phyloP scores from a whole-genome alignment of 2,113 vertebrate genomes.

The Sinocyclocheilus anshuiensis region DNA sequence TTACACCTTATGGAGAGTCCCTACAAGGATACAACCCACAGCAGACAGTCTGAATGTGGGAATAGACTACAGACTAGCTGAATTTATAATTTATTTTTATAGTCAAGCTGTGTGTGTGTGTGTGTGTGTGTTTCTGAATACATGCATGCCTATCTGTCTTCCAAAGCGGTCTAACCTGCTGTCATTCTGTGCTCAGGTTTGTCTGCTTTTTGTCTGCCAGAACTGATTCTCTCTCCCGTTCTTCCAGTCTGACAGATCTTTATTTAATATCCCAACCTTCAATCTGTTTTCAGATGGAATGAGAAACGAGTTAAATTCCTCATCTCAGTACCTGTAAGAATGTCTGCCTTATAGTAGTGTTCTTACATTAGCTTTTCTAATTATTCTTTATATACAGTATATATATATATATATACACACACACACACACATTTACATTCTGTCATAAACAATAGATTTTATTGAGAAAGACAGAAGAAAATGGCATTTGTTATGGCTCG shows the following conservation, averaged over 20 bases:
- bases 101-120: too few relatives aligned
- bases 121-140: not conserved
- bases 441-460: not conserved
- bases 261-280: conserved; percentile 10
- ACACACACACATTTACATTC: not conserved
- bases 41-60: too few relatives aligned
- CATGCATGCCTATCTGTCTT: not conserved
- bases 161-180: not conserved
- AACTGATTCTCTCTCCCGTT: conserved; percentile 4
- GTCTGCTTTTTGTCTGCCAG: not conserved
- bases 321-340: not conserved
- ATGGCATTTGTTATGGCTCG: not conserved
- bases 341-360: not conserved
- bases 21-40: too few relatives aligned
- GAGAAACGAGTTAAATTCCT: not conserved
- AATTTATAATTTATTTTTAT: too few relatives aligned
- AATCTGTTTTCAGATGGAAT: not conserved
- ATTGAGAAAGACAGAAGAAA: not conserved
- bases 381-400: not conserved
- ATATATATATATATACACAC: not conserved
- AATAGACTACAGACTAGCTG: too few relatives aligned
- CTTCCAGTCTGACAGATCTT: not conserved
- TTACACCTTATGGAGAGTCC: too few relatives aligned
- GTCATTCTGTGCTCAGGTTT: conserved; percentile 1
- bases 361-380: not conserved